These are phyloP conservation scores for Salmo trutta DNA, from an alignment of 2,797 vertebrate species.

Conservation along the genomic window DNA sequence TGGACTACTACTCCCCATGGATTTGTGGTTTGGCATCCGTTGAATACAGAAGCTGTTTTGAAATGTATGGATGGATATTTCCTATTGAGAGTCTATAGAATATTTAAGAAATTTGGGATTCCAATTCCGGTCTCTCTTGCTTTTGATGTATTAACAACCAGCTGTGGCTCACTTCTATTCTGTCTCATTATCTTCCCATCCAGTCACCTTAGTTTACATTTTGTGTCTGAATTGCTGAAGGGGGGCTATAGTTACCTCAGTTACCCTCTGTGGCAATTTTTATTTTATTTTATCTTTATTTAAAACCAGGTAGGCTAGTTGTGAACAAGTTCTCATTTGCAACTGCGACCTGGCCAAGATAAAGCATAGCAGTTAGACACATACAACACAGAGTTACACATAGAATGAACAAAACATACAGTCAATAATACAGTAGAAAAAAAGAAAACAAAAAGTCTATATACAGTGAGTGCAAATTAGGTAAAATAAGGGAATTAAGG, in stretches of 20 bases:
- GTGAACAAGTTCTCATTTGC: no score
- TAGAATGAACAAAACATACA: no score
- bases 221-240: constrained; percentile 24
- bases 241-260: constrained; percentile 11
- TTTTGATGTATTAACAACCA: background rate
- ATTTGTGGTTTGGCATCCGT: constrained; percentile 11
- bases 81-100: background rate
- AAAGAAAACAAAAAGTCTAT: no score
- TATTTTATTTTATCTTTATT: no score
- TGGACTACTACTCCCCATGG: constrained; percentile 14
- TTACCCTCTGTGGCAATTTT: constrained; percentile 28
- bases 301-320: no score
- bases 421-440: no score
- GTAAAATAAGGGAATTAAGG: no score
- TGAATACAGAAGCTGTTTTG: background rate
- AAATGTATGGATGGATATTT: constrained; percentile 14
- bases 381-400: no score
- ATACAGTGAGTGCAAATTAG: no score
- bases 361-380: no score
- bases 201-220: constrained; percentile 26
- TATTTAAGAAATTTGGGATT: background rate
- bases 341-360: no score
- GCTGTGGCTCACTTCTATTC: background rate
- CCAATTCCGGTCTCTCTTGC: background rate
- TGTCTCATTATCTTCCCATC: constrained; percentile 15